These are phyloP conservation scores for Premnoplex brunnescens DNA, from an alignment of 2,797 vertebrate species.

Conservation along the genomic window DNA sequence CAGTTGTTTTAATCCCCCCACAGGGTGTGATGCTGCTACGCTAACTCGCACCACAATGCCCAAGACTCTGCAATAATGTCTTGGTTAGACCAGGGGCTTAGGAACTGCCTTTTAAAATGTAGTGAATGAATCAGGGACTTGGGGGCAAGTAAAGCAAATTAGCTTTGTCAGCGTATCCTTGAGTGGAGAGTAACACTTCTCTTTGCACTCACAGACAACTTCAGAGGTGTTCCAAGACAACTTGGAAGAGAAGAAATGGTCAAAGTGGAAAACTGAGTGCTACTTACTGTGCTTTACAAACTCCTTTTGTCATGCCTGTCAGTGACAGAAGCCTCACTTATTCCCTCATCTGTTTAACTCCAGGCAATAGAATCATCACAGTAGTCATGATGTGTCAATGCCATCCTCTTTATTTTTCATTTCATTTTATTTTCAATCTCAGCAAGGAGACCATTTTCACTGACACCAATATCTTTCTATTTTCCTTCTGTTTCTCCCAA, in stretches of 20 bases:
- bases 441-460: background rate
- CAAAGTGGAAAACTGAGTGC: conserved; percentile 13
- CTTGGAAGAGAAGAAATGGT: conserved; percentile 2
- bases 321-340: conserved; percentile 22
- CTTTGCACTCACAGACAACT: background rate
- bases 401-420: conserved; percentile 1
- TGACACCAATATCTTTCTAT: background rate
- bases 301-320: conserved; percentile 1
- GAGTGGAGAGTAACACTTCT: background rate
- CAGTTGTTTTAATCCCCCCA: conserved; percentile 53
- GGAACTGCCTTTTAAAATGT: conserved; percentile 26
- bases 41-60: conserved; percentile 40
- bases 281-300: background rate
- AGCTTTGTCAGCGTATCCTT: conserved; percentile 7
- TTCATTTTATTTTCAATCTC: background rate
- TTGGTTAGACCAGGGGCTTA: conserved; percentile 11
- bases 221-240: background rate
- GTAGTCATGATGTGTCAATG: conserved; percentile 1
- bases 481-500: background rate
- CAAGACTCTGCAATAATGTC: conserved; percentile 3
- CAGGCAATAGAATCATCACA: background rate
- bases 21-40: conserved; percentile 32
- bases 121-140: background rate
- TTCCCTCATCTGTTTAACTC: conserved; percentile 27
- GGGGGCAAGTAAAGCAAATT: conserved; percentile 23